phyloP scores from a whole-genome alignment of 2,113 vertebrate genomes.

The Gobiocypris rarus region DNA sequence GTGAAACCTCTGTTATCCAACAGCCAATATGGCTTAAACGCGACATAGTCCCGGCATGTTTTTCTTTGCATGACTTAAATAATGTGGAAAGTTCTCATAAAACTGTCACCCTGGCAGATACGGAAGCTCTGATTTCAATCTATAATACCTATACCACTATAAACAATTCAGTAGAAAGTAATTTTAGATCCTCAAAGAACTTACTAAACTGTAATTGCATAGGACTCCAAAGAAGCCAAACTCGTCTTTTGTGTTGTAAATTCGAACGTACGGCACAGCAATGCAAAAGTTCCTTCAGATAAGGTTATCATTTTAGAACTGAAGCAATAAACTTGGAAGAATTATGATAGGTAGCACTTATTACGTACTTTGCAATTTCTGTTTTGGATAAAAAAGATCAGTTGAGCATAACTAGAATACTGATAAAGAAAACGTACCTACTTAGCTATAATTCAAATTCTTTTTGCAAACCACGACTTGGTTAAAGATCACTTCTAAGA shows the following conservation, averaged over 20 bases:
- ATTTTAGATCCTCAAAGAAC: constrained; percentile 14
- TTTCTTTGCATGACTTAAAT: constrained; percentile 1
- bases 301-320: constrained; percentile 26
- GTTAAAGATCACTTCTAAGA: constrained; percentile 11
- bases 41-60: constrained; percentile 16
- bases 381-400: constrained; percentile 3
- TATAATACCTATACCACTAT: constrained; percentile 23
- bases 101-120: constrained; percentile 32
- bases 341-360: constrained; percentile 30
- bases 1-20: constrained; percentile 25
- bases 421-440: background rate
- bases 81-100: constrained; percentile 15
- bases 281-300: constrained; percentile 32
- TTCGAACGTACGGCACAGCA: background rate
- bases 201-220: constrained; percentile 34
- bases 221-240: constrained; percentile 41
- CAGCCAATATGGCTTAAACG: constrained; percentile 42
- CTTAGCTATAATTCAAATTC: constrained; percentile 15
- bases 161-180: constrained; percentile 31
- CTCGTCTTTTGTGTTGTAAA: constrained; percentile 20
- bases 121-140: constrained; percentile 47
- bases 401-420: constrained; percentile 33
- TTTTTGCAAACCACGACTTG: constrained; percentile 9
- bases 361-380: constrained; percentile 15
- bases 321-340: constrained; percentile 32